phyloP scores from a whole-genome alignment of 2,888 invertebrate genomes.

The Platerodrilus igneus region DNA sequence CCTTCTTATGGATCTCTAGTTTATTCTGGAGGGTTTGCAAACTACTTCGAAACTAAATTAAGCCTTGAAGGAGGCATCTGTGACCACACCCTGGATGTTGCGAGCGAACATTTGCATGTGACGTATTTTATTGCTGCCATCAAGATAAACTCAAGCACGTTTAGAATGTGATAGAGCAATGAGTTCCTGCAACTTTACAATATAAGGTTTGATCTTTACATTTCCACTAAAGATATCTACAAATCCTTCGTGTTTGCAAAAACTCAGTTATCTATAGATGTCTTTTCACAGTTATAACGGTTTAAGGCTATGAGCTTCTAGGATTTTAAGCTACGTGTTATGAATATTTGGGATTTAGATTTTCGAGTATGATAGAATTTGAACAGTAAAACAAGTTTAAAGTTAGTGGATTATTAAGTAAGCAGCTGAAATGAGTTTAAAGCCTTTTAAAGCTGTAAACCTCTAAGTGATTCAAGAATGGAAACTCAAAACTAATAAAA shows the following conservation, averaged over 20 bases:
- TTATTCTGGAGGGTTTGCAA: slow-evolving; percentile 44
- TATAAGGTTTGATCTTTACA: slow-evolving; percentile 27
- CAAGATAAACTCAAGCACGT: slow-evolving; percentile 39
- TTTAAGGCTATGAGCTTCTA: too few species aligned
- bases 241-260: slow-evolving; percentile 13
- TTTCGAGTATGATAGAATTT: too few species aligned
- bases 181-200: slow-evolving; percentile 34
- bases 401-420: too few species aligned
- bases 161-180: slow-evolving; percentile 35
- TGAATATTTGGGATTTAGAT: too few species aligned
- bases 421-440: too few species aligned
- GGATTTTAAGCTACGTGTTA: too few species aligned
- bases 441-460: too few species aligned
- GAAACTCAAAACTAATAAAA: too few species aligned
- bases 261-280: slow-evolving; percentile 1
- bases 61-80: slow-evolving; percentile 49
- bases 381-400: too few species aligned
- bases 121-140: slow-evolving; percentile 50
- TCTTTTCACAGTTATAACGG: too few species aligned
- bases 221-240: slow-evolving; percentile 19
- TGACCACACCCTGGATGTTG: slow-evolving; percentile 49
- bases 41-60: slow-evolving; percentile 50
- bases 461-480: too few species aligned
- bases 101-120: slow-evolving; percentile 49
- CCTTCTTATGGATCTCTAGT: slow-evolving; percentile 41